These are phyloP conservation scores for Serilophus lunatus DNA, from an alignment of 2,113 vertebrate genomes.

Conservation along the genomic window DNA sequence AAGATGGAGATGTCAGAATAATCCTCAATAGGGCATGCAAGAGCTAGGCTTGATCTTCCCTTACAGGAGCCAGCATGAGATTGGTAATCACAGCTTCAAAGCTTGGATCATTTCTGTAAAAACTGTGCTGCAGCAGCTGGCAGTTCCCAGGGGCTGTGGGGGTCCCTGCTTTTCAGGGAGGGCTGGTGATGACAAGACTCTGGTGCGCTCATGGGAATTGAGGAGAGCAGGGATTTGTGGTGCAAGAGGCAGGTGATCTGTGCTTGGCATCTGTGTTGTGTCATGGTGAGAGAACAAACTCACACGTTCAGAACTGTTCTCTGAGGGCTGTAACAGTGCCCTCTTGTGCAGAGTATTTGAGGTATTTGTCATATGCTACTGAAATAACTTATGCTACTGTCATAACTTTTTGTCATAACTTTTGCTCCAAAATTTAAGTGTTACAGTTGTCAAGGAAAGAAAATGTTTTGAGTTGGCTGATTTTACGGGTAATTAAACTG, in stretches of 20 bases:
- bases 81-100: not conserved
- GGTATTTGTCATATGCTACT: not conserved
- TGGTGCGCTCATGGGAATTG: not conserved
- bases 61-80: not conserved
- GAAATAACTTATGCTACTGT: too few relatives aligned
- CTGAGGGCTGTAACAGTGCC: not conserved
- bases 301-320: not conserved
- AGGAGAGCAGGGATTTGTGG: not conserved
- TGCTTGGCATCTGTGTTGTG: rapidly evolving
- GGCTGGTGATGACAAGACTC: not conserved
- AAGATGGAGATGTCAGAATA: not conserved
- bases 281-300: not conserved
- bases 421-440: not conserved
- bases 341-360: not conserved
- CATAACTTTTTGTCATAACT: not conserved
- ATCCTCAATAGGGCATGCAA: rapidly evolving
- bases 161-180: not conserved
- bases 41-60: not conserved
- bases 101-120: not conserved
- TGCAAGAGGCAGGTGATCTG: not conserved
- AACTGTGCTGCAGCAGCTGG: not conserved
- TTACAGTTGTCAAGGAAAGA: not conserved
- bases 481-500: not conserved
- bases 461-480: not conserved
- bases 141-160: not conserved